Percentiles rank a stretch among this genome's conserved stretches.
These are phyloP conservation scores for Cottus gobio DNA, from an alignment of 2,113 vertebrate species.

Conservation along the genomic window DNA sequence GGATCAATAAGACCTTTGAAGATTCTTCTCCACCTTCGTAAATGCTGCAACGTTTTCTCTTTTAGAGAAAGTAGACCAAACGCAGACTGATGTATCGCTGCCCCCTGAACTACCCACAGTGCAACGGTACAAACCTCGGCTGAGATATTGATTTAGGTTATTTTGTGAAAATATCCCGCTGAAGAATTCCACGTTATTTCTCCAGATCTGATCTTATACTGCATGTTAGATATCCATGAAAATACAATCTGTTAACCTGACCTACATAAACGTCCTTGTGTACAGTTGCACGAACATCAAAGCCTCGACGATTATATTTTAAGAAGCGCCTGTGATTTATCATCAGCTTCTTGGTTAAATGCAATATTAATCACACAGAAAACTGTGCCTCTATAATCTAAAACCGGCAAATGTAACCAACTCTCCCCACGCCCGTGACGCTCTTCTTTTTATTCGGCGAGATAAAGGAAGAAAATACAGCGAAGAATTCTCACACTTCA, in stretches of 20 bases:
- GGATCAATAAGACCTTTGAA: background rate
- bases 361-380: slow-evolving; percentile 78
- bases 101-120: background rate
- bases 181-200: slow-evolving; percentile 18
- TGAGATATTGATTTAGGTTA: background rate
- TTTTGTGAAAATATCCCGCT: background rate
- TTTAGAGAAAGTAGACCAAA: background rate
- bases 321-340: slow-evolving; percentile 77
- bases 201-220: slow-evolving; percentile 24
- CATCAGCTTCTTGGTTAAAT: slow-evolving; percentile 71
- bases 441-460: slow-evolving; percentile 43
- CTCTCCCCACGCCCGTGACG: slow-evolving; percentile 32
- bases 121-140: background rate
- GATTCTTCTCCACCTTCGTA: background rate
- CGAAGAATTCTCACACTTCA: background rate
- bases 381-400: slow-evolving; percentile 56
- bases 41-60: background rate
- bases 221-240: slow-evolving; percentile 37
- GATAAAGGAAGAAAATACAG: background rate
- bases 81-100: background rate
- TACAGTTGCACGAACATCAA: slow-evolving; percentile 74
- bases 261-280: slow-evolving; percentile 79
- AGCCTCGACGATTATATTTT: slow-evolving; percentile 75
- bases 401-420: slow-evolving; percentile 73
- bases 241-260: slow-evolving; percentile 70